A percentile compares a stretch with the other conserved stretches of the same genome.
Evolutionary conservation across 37 sponge, comb jelly and placozoan genomes (phyloP).

Genomic region (Agelas oroides): DNA sequence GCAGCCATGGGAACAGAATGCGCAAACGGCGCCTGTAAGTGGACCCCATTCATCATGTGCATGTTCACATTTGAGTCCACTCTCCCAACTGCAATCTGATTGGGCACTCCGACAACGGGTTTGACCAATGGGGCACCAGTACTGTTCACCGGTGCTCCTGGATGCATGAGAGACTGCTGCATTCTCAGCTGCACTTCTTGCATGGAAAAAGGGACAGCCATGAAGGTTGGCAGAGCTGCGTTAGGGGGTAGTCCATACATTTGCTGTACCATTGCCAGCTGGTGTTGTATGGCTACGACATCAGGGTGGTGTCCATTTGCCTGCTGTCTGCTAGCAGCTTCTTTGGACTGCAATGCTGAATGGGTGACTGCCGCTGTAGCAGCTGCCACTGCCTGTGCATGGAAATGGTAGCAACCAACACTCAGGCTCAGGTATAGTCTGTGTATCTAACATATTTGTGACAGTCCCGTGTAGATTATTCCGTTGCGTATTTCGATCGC

Average conservation of each 20-base stretch:
- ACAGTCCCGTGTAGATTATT: too few relatives aligned
- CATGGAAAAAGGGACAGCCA: slow-evolving; percentile 57
- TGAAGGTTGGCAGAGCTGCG: slow-evolving; percentile 24
- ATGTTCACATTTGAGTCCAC: too few relatives aligned
- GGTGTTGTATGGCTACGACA: slow-evolving; percentile 13
- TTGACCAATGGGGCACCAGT: background rate
- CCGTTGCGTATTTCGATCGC: too few relatives aligned
- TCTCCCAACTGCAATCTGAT: background rate
- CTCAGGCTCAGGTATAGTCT: background rate
- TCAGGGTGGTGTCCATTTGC: background rate
- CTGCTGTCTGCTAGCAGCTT: background rate
- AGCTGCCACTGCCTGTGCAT: too few relatives aligned
- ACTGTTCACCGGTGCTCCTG: background rate
- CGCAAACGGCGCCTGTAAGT: slow-evolving; percentile 4
- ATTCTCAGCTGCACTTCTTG: slow-evolving; percentile 49
- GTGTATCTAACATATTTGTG: too few relatives aligned
- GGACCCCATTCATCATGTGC: slow-evolving; percentile 20
- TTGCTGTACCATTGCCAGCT: slow-evolving; percentile 28
- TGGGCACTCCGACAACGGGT: slow-evolving; percentile 1
- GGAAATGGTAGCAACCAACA: background rate
- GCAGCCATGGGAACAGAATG: slow-evolving; percentile 4
- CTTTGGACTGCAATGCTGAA: background rate
- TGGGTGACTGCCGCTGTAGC: background rate
- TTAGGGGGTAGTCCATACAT: slow-evolving; percentile 34
- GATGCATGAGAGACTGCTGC: background rate